Percentiles rank a stretch among this genome's conserved stretches.
These are phyloP conservation scores for Lacanobia wlatinum DNA, from an alignment of 2,888 invertebrate genomes.

Conservation along the genomic window DNA sequence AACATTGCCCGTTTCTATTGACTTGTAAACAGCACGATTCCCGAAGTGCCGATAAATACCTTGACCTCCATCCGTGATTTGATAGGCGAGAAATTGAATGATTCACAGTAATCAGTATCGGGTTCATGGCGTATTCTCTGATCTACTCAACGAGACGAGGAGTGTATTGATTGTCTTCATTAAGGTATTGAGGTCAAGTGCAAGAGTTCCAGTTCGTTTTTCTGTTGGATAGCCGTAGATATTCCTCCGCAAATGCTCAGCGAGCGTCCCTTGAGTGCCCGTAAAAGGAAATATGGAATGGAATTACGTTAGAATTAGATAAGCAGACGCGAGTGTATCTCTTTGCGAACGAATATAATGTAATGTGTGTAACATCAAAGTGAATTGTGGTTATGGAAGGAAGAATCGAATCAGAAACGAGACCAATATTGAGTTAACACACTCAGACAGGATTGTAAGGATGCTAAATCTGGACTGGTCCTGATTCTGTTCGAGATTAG, in stretches of 20 bases:
- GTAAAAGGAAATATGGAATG: constrained; percentile 28
- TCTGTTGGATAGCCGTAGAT: not conserved
- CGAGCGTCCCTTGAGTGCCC: constrained; percentile 31
- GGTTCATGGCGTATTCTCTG: constrained; percentile 51
- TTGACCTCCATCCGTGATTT: constrained; percentile 54
- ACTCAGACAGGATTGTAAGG: not conserved
- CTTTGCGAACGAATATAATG: constrained; percentile 17
- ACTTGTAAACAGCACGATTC: constrained; percentile 12
- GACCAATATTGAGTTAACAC: constrained; percentile 8
- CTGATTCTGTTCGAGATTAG: not conserved
- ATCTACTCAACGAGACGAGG: constrained; percentile 12
- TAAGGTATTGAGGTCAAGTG: constrained; percentile 41
- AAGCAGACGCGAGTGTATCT: constrained; percentile 10
- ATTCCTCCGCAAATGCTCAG: constrained; percentile 12
- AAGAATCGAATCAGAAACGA: constrained; percentile 29
- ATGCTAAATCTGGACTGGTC: not conserved
- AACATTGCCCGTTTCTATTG: constrained; percentile 27
- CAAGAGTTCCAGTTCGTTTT: constrained; percentile 19
- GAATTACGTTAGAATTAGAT: constrained; percentile 43
- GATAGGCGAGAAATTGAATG: constrained; percentile 59
- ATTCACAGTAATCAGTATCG: constrained; percentile 50
- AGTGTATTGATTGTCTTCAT: constrained; percentile 38
- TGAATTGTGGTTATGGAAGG: constrained; percentile 1
- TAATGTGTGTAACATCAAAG: constrained; percentile 19
- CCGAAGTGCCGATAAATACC: constrained; percentile 44